A percentile compares a stretch with the other conserved stretches of the same genome.
These are phyloP conservation scores for Trisateles emortualis DNA, from an alignment of 2,888 invertebrate genomes.

Conservation along the genomic window DNA sequence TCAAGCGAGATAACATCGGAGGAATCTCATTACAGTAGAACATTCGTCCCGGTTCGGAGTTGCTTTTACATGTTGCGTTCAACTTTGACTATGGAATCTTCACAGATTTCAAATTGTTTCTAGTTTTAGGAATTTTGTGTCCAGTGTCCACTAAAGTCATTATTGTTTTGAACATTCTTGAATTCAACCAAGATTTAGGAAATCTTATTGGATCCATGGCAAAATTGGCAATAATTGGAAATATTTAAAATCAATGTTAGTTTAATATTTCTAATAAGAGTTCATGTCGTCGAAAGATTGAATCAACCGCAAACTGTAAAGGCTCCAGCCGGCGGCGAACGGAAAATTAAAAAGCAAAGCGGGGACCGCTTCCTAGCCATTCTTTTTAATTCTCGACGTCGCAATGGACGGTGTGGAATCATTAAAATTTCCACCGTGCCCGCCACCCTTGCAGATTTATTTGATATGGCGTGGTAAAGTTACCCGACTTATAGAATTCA, in stretches of 20 bases:
- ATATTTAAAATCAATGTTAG: conserved; percentile 29
- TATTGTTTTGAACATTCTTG: not conserved
- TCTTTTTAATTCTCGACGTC: conserved; percentile 80
- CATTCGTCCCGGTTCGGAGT: conserved; percentile 63
- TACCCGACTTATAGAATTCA: conserved; percentile 57
- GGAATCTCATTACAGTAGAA: conserved; percentile 83
- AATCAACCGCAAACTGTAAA: conserved; percentile 70
- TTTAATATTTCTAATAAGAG: conserved; percentile 45
- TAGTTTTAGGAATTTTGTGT: conserved; percentile 41
- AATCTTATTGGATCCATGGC: not conserved
- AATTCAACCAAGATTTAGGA: not conserved
- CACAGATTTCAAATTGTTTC: conserved; percentile 63
- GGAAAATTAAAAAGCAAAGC: conserved; percentile 85
- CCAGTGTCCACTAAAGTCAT: conserved; percentile 5
- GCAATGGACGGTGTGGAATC: conserved; percentile 70
- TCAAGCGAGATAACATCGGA: conserved; percentile 81
- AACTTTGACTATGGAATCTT: conserved; percentile 70
- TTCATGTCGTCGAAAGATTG: conserved; percentile 53
- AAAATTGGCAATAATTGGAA: not conserved
- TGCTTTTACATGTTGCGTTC: conserved; percentile 69
- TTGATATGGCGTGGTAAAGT: conserved; percentile 60
- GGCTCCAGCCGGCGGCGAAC: conserved; percentile 67
- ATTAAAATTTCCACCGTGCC: conserved; percentile 77
- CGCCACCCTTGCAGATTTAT: conserved; percentile 66
- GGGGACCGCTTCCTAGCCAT: conserved; percentile 72